Evolutionary conservation across 64 coral and sea anemone species (phyloP), one percentile per base, ranked within the genome.

Genomic region (Dendronephthya gigantea): DNA sequence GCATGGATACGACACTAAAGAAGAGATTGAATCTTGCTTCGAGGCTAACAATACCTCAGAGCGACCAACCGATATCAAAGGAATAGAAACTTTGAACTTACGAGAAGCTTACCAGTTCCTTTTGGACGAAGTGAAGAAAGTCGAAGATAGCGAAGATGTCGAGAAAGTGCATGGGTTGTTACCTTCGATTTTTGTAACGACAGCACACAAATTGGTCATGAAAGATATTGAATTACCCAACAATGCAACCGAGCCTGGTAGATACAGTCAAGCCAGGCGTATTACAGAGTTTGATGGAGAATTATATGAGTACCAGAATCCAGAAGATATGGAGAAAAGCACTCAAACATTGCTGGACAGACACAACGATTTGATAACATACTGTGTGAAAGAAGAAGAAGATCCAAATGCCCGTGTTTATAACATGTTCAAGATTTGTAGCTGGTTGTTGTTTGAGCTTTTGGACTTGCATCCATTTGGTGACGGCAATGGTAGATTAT

Each of bases 11-110:
- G 22, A 47, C 0, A 74, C 85, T 22, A 52, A 52, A 52, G 50
- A 52, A 52, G 8, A 52, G 50, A 22, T 52, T 52, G 50, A 52
- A 52, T 52, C 50, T 52, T 52, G 50, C 50, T 22, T 52, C 13
- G 23, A 52, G 13, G 23, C 1, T n/a, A n/a, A n/a, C n/a, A n/a
- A n/a, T n/a, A n/a, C n/a, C n/a, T n/a, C n/a, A n/a, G n/a, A n/a
- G 23, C 13, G 23, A 1, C 23, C 9, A 16, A 1, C 50, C 50
- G 13, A 1, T 12, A 69, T 94, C 28, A 33, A 91, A 76, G 90
- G 91, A 58, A 84, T 82, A 86, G 93, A 91, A 91, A 94, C 93
- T 9, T 23, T 94, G 19, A 94, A 94, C 37, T 83, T 94, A 34
- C 76, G 14, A 11, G 35, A 83, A 34, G 90, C 93, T 15, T 89